These are phyloP conservation scores for Cheilosia pagana DNA, from an alignment of 2,888 invertebrate species.

Conservation along the genomic window DNA sequence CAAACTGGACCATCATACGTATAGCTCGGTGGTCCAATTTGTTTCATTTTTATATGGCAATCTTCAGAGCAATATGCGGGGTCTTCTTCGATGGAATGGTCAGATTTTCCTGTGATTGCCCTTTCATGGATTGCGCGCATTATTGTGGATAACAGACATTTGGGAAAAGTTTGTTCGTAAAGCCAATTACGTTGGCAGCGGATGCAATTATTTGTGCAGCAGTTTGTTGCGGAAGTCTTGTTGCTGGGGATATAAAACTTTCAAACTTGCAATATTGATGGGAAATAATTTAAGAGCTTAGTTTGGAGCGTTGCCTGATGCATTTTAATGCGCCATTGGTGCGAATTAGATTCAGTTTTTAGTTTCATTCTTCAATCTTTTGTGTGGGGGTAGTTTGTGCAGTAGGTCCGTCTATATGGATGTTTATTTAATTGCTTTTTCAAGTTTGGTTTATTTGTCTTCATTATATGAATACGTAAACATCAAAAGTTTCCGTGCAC, in stretches of 20 bases:
- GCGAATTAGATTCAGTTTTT: neutral
- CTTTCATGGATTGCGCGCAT: constrained; percentile 4
- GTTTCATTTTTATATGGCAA: constrained; percentile 25
- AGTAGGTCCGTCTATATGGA: neutral
- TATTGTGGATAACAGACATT: constrained; percentile 6
- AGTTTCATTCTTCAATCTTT: neutral
- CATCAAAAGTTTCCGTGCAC: too few relatives aligned
- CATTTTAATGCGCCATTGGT: neutral
- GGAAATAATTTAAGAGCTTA: neutral
- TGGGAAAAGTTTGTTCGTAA: constrained; percentile 3
- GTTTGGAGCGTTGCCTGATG: neutral
- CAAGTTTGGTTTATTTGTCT: too few relatives aligned
- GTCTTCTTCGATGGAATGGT: neutral
- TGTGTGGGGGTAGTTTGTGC: neutral
- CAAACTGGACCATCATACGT: constrained; percentile 6
- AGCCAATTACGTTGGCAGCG: constrained; percentile 24
- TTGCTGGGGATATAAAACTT: constrained; percentile 1
- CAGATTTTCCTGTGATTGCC: constrained; percentile 16
- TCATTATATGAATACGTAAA: too few relatives aligned
- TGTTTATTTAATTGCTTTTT: too few relatives aligned
- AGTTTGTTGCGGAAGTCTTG: neutral
- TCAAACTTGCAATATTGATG: constrained; percentile 5
- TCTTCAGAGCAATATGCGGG: constrained; percentile 17
- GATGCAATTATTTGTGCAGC: constrained; percentile 9
- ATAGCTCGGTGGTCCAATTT: constrained; percentile 26